Evolutionary conservation across 2,888 invertebrate species (phyloP).

Genomic region (Ophioninae sp.): DNA sequence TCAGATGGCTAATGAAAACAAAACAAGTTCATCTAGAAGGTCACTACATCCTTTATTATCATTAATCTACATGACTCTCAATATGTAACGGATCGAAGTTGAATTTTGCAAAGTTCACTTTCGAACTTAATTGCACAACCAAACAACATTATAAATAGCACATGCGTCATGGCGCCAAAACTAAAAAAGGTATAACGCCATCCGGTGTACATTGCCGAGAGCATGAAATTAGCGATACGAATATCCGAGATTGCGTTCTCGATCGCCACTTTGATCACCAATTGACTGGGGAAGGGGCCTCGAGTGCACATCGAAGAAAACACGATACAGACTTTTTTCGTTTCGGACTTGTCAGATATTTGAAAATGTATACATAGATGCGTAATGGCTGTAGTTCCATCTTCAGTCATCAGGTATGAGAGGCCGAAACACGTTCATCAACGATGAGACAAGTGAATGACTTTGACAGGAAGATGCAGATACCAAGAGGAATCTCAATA

Average conservation of each 20-base stretch:
- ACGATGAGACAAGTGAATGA: background rate
- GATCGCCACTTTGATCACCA: background rate
- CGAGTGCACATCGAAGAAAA: background rate
- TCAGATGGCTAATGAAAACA: constrained; percentile 5
- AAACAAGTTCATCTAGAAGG: background rate
- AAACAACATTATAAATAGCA: background rate
- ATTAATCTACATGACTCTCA: constrained; percentile 11
- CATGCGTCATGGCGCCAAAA: too few species aligned
- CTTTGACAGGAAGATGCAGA: background rate
- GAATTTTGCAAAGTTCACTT: background rate
- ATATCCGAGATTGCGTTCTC: background rate
- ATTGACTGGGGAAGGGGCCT: background rate
- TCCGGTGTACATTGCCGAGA: background rate
- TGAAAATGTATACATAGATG: background rate
- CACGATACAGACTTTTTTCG: background rate
- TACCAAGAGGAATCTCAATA: constrained; percentile 1
- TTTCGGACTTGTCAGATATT: constrained; percentile 10
- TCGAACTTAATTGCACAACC: background rate
- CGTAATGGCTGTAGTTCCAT: background rate
- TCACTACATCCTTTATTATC: constrained; percentile 39
- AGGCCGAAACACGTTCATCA: background rate
- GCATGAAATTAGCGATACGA: background rate
- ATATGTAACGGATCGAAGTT: background rate
- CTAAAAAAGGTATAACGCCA: too few species aligned
- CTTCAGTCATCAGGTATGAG: background rate